A percentile compares a stretch with the other conserved stretches of the same genome.
phyloP scores from a whole-genome alignment of 1,140 invertebrate genomes.

The Maconellicoccus hirsutus region DNA sequence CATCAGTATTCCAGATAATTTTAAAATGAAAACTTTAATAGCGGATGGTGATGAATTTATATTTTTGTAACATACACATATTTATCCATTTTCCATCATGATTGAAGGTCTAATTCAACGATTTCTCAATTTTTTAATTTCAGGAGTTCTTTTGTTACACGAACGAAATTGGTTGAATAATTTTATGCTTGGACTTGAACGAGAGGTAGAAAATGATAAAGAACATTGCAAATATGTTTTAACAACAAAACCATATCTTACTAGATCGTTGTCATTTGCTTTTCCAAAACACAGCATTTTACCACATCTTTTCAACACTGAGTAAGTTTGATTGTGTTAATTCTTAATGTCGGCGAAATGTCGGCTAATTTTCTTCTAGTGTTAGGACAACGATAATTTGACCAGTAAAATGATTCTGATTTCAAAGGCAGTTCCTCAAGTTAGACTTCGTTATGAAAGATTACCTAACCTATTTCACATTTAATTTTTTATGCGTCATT shows the following conservation, averaged over 20 bases:
- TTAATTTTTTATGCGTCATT: conserved; percentile 15
- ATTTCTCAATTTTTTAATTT: background rate
- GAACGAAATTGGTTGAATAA: conserved; percentile 50
- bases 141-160: conserved; percentile 41
- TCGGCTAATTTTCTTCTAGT: too few relatives aligned
- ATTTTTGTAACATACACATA: background rate
- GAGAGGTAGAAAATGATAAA: conserved; percentile 39
- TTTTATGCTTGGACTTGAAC: conserved; percentile 53
- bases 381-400: too few relatives aligned
- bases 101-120: background rate
- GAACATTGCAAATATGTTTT: conserved; percentile 58
- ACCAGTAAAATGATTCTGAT: too few relatives aligned
- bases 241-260: conserved; percentile 49
- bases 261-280: conserved; percentile 51
- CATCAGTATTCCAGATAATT: conserved; percentile 27
- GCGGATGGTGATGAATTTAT: conserved; percentile 24
- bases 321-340: conserved; percentile 42
- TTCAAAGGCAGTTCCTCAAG: background rate
- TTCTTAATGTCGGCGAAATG: too few relatives aligned
- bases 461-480: background rate
- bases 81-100: too few relatives aligned
- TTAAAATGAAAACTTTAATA: conserved; percentile 26
- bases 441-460: background rate
- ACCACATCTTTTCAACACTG: conserved; percentile 45
- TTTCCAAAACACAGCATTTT: conserved; percentile 49